Evolutionary conservation across 2,113 vertebrate genomes (phyloP).

Genomic region (Origma solitaria): DNA sequence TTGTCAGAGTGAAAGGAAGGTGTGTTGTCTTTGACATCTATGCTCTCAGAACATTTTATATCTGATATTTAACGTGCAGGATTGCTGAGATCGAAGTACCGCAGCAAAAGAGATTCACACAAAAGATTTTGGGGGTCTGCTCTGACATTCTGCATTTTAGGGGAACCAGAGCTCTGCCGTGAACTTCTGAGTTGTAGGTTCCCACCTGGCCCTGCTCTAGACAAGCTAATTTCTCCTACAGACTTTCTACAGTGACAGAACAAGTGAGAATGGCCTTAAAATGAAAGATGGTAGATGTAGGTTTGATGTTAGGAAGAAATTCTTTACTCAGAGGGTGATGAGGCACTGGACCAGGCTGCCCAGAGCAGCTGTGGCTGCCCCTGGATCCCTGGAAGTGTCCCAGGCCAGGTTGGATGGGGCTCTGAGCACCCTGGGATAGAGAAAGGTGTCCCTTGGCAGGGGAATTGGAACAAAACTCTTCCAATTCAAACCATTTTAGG

Average conservation of each 20-base stretch:
- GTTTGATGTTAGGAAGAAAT: neutral
- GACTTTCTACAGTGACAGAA: neutral
- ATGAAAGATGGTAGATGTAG: neutral
- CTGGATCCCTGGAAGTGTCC: neutral
- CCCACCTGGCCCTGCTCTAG: neutral
- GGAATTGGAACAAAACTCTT: neutral
- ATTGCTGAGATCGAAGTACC: neutral
- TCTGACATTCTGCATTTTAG: neutral
- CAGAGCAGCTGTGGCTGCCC: neutral
- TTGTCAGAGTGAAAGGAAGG: neutral
- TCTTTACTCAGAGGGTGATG: neutral
- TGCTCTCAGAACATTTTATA: neutral
- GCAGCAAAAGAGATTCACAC: neutral
- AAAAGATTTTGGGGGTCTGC: neutral
- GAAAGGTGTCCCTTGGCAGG: neutral
- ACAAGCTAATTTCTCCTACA: neutral
- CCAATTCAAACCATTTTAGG: neutral
- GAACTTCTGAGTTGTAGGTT: neutral
- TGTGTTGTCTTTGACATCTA: neutral
- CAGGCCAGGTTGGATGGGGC: neutral
- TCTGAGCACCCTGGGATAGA: neutral
- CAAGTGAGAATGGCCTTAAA: neutral
- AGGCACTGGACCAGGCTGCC: neutral
- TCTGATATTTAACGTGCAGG: neutral
- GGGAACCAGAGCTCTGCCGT: neutral